Percentiles rank a stretch among this genome's conserved stretches.
Evolutionary conservation across 2,113 vertebrate species (phyloP).

Genomic region (Shinisaurus crocodilurus): DNA sequence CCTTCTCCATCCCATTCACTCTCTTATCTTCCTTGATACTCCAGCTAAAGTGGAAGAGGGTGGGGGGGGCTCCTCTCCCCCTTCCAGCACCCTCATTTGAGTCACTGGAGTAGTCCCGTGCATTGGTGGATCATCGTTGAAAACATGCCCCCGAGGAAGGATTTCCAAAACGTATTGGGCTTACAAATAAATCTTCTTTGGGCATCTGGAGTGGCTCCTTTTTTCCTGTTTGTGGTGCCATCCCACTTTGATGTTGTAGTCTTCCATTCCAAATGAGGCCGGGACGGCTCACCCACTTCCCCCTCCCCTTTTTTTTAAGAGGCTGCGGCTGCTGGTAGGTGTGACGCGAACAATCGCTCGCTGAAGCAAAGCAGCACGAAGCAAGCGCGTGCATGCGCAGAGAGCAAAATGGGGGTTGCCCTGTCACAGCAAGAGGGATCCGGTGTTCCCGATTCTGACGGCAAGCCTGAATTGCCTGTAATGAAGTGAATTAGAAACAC

Average conservation of each 20-base stretch:
- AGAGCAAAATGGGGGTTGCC: neutral
- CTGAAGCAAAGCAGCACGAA: slow-evolving; percentile 20
- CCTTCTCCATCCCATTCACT: too few relatives aligned
- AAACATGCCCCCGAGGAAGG: too few relatives aligned
- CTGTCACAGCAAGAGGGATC: rapidly evolving
- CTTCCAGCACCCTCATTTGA: too few relatives aligned
- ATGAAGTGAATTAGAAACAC: rapidly evolving
- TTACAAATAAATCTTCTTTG: too few relatives aligned
- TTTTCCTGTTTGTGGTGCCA: too few relatives aligned
- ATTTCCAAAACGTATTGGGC: too few relatives aligned
- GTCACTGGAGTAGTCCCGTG: too few relatives aligned
- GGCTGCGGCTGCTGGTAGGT: slow-evolving; percentile 30
- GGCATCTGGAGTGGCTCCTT: too few relatives aligned
- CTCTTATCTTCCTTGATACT: neutral
- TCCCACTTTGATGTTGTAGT: too few relatives aligned
- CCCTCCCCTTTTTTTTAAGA: rapidly evolving
- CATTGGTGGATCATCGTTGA: too few relatives aligned
- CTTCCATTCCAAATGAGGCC: neutral
- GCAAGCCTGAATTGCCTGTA: rapidly evolving
- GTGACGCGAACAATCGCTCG: slow-evolving; percentile 18
- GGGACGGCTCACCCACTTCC: neutral
- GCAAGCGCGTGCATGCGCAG: neutral
- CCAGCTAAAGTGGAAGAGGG: neutral
- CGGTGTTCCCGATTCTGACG: neutral
- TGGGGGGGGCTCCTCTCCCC: too few relatives aligned